A percentile compares a stretch with the other conserved stretches of the same genome.
Evolutionary conservation across 2,113 vertebrate genomes (phyloP).

Genomic region (Rhineura floridana): DNA sequence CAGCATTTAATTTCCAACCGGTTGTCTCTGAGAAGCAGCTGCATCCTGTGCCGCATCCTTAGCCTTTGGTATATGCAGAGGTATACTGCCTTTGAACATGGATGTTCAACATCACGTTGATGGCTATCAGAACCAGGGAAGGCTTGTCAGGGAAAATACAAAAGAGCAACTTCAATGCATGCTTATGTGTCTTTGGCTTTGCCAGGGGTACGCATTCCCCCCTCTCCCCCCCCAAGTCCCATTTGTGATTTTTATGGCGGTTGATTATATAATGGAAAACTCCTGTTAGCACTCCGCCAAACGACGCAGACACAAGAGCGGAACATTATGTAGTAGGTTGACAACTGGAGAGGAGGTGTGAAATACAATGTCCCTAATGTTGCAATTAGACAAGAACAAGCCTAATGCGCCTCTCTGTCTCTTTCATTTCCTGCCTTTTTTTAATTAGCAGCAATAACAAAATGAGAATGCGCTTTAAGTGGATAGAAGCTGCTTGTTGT

Average conservation of each 20-base stretch:
- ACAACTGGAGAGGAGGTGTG: neutral
- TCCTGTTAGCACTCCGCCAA: slow-evolving; percentile 9
- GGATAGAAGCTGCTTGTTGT: neutral
- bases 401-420: neutral
- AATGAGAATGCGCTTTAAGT: neutral
- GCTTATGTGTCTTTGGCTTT: neutral
- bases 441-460: neutral
- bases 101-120: neutral
- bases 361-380: neutral
- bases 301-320: neutral
- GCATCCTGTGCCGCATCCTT: fast-evolving
- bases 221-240: too few species aligned
- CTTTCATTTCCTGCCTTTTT: neutral
- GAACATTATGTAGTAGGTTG: neutral
- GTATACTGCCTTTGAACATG: neutral
- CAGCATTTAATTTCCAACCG: too few species aligned
- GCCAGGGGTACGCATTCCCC: too few species aligned
- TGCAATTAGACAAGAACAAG: slow-evolving; percentile 3
- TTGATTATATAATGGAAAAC: slow-evolving; percentile 14
- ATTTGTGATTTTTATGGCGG: neutral
- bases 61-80: neutral
- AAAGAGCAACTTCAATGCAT: neutral
- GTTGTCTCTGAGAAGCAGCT: neutral
- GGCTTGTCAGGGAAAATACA: neutral
- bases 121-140: neutral